phyloP scores from a whole-genome alignment of 2,888 invertebrate genomes.

The Sesamia inferens region DNA sequence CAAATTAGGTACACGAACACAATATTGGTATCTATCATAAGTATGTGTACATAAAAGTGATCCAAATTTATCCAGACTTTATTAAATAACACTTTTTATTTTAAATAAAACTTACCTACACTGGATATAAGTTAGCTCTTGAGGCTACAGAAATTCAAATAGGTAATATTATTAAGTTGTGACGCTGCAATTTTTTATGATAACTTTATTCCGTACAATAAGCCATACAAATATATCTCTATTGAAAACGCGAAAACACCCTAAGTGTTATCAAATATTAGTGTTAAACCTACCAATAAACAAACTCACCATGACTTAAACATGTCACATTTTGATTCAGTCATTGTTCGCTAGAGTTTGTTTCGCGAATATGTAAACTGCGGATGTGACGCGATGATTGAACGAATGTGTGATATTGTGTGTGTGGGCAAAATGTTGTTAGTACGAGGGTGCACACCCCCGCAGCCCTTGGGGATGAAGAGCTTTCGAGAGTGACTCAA shows the following conservation, averaged over 20 bases:
- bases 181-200: not conserved
- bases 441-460: conserved; percentile 70
- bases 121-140: not conserved
- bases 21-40: not conserved
- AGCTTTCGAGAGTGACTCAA: conserved; percentile 53
- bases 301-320: conserved; percentile 80
- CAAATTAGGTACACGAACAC: not conserved
- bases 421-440: conserved; percentile 82
- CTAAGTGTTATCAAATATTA: conserved; percentile 76
- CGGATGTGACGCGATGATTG: conserved; percentile 76
- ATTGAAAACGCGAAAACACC: conserved; percentile 67
- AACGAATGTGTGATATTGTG: conserved; percentile 72
- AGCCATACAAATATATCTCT: conserved; percentile 38
- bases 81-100: not conserved
- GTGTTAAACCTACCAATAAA: conserved; percentile 75
- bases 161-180: not conserved
- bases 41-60: too few relatives aligned
- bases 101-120: too few relatives aligned
- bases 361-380: conserved; percentile 79
- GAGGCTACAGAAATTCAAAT: not conserved
- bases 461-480: conserved; percentile 57
- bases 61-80: not conserved
- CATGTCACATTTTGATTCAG: conserved; percentile 81
- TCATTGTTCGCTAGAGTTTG: conserved; percentile 77
- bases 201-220: conserved; percentile 18